phyloP scores from a whole-genome alignment of 2,888 invertebrate genomes.

The Athrips mouffetella region DNA sequence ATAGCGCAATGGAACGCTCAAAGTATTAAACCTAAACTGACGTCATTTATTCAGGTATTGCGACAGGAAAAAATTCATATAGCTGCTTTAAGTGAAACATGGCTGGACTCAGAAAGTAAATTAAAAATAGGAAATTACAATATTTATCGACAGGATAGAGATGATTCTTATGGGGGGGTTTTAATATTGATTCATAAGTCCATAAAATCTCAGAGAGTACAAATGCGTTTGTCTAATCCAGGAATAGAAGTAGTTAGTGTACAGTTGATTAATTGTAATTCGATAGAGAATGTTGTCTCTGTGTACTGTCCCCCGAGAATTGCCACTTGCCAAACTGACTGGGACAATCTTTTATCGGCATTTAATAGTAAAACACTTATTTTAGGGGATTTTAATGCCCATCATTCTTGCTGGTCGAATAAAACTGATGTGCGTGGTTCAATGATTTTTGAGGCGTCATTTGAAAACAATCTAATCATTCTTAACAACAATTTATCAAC shows the following conservation, averaged over 20 bases:
- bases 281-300: background rate
- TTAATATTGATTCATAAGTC: too few relatives aligned
- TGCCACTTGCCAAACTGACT: background rate
- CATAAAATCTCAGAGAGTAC: background rate
- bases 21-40: slow-evolving; percentile 12
- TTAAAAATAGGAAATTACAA: slow-evolving; percentile 14
- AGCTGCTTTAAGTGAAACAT: slow-evolving; percentile 4
- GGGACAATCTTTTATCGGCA: background rate
- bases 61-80: slow-evolving; percentile 15
- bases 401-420: slow-evolving; percentile 3
- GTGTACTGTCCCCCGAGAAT: background rate
- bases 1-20: slow-evolving; percentile 16
- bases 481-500: slow-evolving; percentile 1
- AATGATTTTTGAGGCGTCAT: background rate
- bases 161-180: too few relatives aligned
- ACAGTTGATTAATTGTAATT: slow-evolving; percentile 1
- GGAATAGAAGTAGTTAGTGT: slow-evolving; percentile 13
- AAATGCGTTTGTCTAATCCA: background rate
- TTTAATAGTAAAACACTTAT: background rate
- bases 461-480: background rate
- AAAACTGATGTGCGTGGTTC: slow-evolving; percentile 1
- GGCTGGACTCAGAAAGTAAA: slow-evolving; percentile 8
- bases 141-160: slow-evolving; percentile 14
- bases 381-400: too few relatives aligned
- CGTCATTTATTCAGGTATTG: slow-evolving; percentile 2